phyloP scores from a whole-genome alignment of 1,140 invertebrate species.

The Drosophila hydei region DNA sequence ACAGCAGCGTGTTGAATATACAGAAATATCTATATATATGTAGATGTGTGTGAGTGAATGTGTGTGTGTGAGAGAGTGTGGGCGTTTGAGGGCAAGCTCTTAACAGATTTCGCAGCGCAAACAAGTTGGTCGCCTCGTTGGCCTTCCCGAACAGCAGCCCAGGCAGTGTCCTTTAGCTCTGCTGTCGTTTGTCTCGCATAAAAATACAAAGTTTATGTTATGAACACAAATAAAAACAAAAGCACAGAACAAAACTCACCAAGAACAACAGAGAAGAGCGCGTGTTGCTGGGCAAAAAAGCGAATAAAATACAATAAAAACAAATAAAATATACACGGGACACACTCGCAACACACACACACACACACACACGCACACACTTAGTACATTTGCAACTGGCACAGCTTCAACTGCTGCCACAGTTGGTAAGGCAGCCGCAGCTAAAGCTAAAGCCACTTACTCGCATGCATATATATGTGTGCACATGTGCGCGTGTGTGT shows the following conservation, averaged over 20 bases:
- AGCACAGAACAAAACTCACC: slow-evolving; percentile 62
- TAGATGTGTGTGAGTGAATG: not conserved
- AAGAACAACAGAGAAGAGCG: slow-evolving; percentile 71
- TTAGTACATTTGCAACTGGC: slow-evolving; percentile 74
- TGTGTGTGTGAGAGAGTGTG: slow-evolving; percentile 1
- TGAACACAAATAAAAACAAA: slow-evolving; percentile 81
- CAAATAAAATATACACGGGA: slow-evolving; percentile 76
- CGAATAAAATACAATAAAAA: slow-evolving; percentile 81
- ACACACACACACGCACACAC: slow-evolving; percentile 2
- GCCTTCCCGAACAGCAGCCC: slow-evolving; percentile 13
- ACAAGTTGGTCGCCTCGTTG: slow-evolving; percentile 68
- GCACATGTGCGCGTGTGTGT: slow-evolving; percentile 23
- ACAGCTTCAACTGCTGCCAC: slow-evolving; percentile 60
- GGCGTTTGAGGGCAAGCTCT: slow-evolving; percentile 61
- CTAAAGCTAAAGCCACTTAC: slow-evolving; percentile 33
- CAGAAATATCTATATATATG: slow-evolving; percentile 30
- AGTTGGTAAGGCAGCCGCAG: slow-evolving; percentile 39
- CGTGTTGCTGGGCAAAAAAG: slow-evolving; percentile 50
- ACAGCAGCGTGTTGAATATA: slow-evolving; percentile 51
- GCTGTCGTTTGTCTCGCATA: slow-evolving; percentile 58
- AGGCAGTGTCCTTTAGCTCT: slow-evolving; percentile 12
- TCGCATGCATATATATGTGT: not conserved
- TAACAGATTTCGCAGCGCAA: slow-evolving; percentile 81
- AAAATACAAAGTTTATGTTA: slow-evolving; percentile 83
- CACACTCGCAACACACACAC: slow-evolving; percentile 33